Conservation (phyloP, 23 tunicate genomes). For the Clavelina lepadiformis region DNA sequence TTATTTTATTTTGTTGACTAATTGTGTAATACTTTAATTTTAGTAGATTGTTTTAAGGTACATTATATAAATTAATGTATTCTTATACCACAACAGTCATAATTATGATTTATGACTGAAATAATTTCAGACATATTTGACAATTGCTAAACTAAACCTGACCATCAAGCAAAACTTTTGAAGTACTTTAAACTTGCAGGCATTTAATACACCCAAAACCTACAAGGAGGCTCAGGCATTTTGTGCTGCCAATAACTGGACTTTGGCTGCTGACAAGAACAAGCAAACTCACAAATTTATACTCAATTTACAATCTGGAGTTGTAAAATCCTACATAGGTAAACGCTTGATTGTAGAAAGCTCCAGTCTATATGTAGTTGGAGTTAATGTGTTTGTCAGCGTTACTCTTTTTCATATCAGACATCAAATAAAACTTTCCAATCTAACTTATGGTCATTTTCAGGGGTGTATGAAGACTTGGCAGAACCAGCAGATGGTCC, state of each 20-base stretch:
- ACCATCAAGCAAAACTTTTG: neutral
- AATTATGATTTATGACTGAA: no score
- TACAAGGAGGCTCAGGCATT: slow-evolving; percentile 34
- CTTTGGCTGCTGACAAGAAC: slow-evolving; percentile 66
- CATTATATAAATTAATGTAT: no score
- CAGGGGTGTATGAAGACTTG: slow-evolving; percentile 60
- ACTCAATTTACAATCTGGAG: slow-evolving; percentile 1
- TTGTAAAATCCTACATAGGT: slow-evolving; percentile 36
- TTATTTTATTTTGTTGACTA: no score
- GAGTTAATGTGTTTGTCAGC: neutral
- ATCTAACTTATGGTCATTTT: neutral
- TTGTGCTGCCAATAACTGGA: slow-evolving; percentile 71
- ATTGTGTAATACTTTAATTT: no score
- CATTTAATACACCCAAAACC: slow-evolving; percentile 13
- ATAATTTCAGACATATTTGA: neutral
- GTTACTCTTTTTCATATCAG: neutral
- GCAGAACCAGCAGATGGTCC: neutral
- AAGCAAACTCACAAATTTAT: slow-evolving; percentile 18
- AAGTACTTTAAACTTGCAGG: slow-evolving; percentile 10
- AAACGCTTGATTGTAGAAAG: neutral
- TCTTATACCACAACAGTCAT: no score
- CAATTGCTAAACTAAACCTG: neutral
- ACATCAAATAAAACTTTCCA: neutral
- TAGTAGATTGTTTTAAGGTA: no score
- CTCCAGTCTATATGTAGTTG: neutral